Base-by-base conservation (phyloP, 2,113 vertebrate species). In the Oncorhynchus clarkii region DNA sequence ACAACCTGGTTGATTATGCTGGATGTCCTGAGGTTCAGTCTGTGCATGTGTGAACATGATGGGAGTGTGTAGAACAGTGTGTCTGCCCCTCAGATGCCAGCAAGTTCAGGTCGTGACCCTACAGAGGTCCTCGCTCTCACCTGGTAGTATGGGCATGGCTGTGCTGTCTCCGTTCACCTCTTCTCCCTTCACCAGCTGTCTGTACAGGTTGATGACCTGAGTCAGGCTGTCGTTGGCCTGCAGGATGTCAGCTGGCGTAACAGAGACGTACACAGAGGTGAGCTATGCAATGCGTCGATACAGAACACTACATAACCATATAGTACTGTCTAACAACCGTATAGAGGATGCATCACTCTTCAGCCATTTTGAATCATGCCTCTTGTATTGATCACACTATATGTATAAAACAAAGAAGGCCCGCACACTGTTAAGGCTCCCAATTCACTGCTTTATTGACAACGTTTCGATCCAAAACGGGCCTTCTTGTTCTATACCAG, bases 211-310 rank as follows among this genome's bases (percentile, higher is more conserved):
- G 86, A 99, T 99, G 83, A 97, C 98, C 80, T 97, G 96, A 0
- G 98, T 99, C 86, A 99, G 91, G 91, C 92, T 98, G 92, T 99
- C 98, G 5, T 99, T 99, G 82, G 98, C 97, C 89, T 98, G 95
- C 79, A 99, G 89, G 88, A 99, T 99, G 83, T 99, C 96, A 24
- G 96, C 98, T 99, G 83, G 1, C 3, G 14, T n/a, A 6, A 3
- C 9, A 48, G 54, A 24, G 5, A 22, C n/a, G 22, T 24, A 34
- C 6, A 6, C 12, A 59, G 29, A 34, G 22, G 26, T 3, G 27
- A 67, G 22, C 9, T 68, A 11, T 45, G 39, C 39, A 45, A 45
- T 45, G 9, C 39, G 39, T 45, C 9, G 9, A 45, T 45, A 45
- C 39, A 45, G 39, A 45, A 24, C 22, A 24, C 22, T 24, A 24